Conservation (phyloP, 2,113 vertebrate species). For the Silurus asotus region DNA sequence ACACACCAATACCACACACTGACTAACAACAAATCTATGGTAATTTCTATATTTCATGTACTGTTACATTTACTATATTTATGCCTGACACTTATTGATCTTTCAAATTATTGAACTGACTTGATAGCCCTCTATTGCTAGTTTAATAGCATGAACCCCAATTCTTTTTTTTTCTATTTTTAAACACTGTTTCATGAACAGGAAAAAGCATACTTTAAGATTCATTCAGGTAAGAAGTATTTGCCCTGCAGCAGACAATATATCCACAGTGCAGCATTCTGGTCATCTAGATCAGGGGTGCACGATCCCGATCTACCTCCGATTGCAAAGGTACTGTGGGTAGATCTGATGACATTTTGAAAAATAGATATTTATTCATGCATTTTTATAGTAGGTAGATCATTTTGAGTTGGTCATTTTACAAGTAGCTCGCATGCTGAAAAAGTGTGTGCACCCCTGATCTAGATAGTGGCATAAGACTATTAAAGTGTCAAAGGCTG, state of each 20-base stretch:
- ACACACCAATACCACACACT: not conserved
- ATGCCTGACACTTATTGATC: not conserved
- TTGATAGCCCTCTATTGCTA: not conserved
- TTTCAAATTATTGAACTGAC: not conserved
- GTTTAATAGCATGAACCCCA: not conserved
- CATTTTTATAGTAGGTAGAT: no score
- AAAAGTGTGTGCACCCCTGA: no score
- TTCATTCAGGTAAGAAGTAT: not conserved
- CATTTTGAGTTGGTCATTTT: no score
- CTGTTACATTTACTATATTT: not conserved
- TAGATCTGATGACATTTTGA: no score
- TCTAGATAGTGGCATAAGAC: not conserved
- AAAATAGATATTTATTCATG: no score
- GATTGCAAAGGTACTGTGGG: no score
- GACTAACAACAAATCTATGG: no score
- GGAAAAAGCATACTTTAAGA: not conserved
- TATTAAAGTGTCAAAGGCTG: constrained; percentile 28
- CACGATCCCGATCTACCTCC: no score
- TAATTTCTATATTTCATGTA: not conserved
- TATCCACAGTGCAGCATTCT: not conserved
- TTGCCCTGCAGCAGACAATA: not conserved
- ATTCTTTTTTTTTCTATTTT: not conserved
- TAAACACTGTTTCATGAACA: not conserved
- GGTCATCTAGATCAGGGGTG: not conserved
- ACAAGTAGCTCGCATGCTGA: no score